Evolutionary conservation across 1,140 invertebrate species (phyloP).

Genomic region (Holcopasites calliopsidis): DNA sequence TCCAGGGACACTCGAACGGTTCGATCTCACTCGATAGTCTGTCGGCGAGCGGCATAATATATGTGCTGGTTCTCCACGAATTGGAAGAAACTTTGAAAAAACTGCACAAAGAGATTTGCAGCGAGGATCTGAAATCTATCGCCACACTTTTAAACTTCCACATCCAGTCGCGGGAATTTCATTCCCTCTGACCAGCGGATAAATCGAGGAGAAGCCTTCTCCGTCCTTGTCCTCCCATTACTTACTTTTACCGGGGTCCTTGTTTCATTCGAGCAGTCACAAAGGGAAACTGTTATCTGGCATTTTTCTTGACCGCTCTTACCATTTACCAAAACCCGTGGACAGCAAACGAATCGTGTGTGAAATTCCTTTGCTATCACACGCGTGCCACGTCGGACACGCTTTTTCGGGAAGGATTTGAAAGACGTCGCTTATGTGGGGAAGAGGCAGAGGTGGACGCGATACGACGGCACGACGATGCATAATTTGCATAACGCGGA

Average conservation of each 20-base stretch:
- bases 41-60: too few species aligned
- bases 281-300: constrained; percentile 39
- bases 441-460: too few species aligned
- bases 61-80: not conserved
- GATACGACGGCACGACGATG: too few species aligned
- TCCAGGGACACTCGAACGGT: constrained; percentile 29
- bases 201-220: constrained; percentile 46
- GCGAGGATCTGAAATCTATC: constrained; percentile 31
- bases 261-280: constrained; percentile 10
- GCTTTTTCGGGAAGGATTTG: not conserved
- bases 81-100: constrained; percentile 2
- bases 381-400: not conserved
- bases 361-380: too few species aligned
- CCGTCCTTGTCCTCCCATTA: constrained; percentile 4
- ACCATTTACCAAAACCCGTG: not conserved
- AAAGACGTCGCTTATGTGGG: too few species aligned
- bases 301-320: constrained; percentile 34
- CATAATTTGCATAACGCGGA: constrained; percentile 61
- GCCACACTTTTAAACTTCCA: constrained; percentile 37
- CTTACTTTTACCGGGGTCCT: not conserved
- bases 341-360: too few species aligned
- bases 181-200: constrained; percentile 41
- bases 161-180: constrained; percentile 53
- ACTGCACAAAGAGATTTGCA: not conserved
- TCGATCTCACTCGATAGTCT: constrained; percentile 8